Base-by-base conservation (phyloP, 1,140 invertebrate genomes). In the Drosophila takahashii region DNA sequence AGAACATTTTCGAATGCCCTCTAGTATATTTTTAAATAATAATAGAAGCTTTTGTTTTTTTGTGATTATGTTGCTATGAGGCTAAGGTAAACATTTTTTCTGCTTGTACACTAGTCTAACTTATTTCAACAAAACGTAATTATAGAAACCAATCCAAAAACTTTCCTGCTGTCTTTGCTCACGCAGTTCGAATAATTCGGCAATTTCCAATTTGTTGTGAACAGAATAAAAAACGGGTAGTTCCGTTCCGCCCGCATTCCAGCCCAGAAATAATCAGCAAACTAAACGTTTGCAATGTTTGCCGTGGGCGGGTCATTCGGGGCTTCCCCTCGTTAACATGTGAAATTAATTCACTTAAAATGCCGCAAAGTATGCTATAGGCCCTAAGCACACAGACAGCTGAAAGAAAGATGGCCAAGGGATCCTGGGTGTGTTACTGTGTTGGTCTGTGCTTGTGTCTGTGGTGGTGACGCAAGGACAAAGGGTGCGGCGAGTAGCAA, bases 271-370 rank as follows among this genome's bases (percentile, higher is more conserved):
- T 80, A 80, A 80, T 85, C 65, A 58, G 52, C 57, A 52, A 69
- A 83, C 79, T 77, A 83, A 83, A 83, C 64, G 76, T 8, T 54
- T 34, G 36, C 65, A 66, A 72, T 76, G 57, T 72, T 62, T 52
- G 39, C 41, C 22, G 5, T n/a, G 36, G 64, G 60, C 41, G 10
- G 26, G 37, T 32, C 16, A 10, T 52, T 41, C n/a, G 27, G 47
- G 26, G 26, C 47, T n/a, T 10, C 26, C 45, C 22, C 34, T 32
- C 34, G 75, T 39, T 64, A 69, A 60, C 69, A 77, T 73, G 58
- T 73, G 72, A 84, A 84, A 84, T 85, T 84, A 84, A 84, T 84
- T 84, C 81, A 73, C 81, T 85, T 85, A 85, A 84, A 84, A 79
- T 79, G 80, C 76, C 81, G 48, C 80, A 84, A 79, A 84, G 80